Conservation (phyloP, 2,113 vertebrate species). For the Lepidothrix coronata region DNA sequence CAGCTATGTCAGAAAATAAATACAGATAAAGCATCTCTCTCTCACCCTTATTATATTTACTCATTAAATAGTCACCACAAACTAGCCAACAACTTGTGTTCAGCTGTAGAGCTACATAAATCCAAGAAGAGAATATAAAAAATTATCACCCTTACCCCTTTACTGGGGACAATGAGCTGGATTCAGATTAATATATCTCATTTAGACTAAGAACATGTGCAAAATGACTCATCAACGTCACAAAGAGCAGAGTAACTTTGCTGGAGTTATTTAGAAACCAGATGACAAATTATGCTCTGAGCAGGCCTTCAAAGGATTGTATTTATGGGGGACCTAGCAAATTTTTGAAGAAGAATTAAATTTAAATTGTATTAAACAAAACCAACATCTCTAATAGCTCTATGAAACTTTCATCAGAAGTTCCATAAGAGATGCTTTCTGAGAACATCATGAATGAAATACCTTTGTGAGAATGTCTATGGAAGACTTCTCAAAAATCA, state of each 20-base stretch:
- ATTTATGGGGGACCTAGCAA: neutral
- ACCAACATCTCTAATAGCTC: neutral
- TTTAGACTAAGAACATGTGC: neutral
- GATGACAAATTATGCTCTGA: neutral
- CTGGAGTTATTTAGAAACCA: neutral
- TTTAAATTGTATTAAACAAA: neutral
- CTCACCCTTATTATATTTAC: neutral
- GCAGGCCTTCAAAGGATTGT: neutral
- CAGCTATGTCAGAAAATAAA: constrained; percentile 41
- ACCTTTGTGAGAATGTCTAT: neutral
- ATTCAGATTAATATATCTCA: neutral
- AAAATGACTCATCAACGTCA: neutral
- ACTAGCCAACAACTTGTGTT: constrained; percentile 4
- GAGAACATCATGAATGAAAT: neutral
- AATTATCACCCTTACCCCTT: neutral
- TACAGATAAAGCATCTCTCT: neutral
- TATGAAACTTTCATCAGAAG: neutral
- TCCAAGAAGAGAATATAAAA: neutral
- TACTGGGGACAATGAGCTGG: neutral
- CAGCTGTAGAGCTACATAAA: neutral
- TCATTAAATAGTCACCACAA: neutral
- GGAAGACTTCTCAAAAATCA: neutral
- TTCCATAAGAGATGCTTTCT: neutral
- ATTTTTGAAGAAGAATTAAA: neutral
- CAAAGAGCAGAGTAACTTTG: neutral